Conservation (phyloP, 2,113 vertebrate genomes). For the Acanthochromis polyacanthus region DNA sequence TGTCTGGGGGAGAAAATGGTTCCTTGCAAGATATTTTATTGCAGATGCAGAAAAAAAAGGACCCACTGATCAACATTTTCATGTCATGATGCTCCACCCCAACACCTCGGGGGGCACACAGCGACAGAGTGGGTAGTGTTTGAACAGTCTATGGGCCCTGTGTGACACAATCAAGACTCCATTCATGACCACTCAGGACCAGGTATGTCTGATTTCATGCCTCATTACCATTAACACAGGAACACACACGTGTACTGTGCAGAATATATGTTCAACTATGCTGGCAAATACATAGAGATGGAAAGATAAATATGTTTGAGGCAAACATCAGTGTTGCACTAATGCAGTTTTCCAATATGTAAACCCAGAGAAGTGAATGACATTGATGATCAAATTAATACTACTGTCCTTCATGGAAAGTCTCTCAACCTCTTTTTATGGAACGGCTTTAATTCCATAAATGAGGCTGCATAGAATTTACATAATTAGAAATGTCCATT, state of each 20-base stretch:
- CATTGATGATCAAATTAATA: background rate
- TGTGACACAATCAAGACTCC: slow-evolving; percentile 43
- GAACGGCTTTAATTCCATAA: no score
- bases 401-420: background rate
- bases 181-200: slow-evolving; percentile 47
- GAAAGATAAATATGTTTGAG: slow-evolving; percentile 21
- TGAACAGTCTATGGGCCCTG: slow-evolving; percentile 26
- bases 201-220: slow-evolving; percentile 49
- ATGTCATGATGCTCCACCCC: background rate
- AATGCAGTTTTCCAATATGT: background rate
- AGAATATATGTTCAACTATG: slow-evolving; percentile 26
- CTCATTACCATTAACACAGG: slow-evolving; percentile 47
- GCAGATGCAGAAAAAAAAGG: background rate
- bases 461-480: no score
- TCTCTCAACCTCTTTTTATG: no score
- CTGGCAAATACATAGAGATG: slow-evolving; percentile 8
- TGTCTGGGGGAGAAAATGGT: background rate
- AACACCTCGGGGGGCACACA: background rate
- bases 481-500: background rate
- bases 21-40: background rate
- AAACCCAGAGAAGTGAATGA: background rate
- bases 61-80: background rate
- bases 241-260: slow-evolving; percentile 10
- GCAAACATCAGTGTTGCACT: background rate
- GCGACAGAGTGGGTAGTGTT: slow-evolving; percentile 42